These are phyloP conservation scores for Cyprinus carpio DNA, from an alignment of 2,113 vertebrate species.

Conservation along the genomic window DNA sequence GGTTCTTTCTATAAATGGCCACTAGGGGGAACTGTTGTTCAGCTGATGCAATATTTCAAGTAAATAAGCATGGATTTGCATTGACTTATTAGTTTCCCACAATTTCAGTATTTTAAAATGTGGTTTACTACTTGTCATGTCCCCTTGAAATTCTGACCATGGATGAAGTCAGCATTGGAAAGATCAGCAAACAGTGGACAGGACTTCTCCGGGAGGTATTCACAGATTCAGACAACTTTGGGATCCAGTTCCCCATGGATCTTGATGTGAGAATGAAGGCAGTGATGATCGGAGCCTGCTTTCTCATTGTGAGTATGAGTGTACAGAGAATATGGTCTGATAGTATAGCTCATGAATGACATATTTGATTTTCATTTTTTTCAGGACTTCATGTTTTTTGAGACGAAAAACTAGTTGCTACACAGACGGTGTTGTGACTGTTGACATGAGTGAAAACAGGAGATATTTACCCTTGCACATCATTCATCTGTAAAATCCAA, in stretches of 20 bases:
- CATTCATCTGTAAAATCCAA: background rate
- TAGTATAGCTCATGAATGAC: background rate
- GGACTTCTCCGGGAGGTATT: constrained; percentile 83
- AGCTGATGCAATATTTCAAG: background rate
- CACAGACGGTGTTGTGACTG: background rate
- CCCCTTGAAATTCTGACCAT: constrained; percentile 77
- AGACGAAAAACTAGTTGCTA: constrained; percentile 63
- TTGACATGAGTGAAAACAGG: background rate
- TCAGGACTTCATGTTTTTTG: constrained; percentile 93
- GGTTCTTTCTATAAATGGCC: constrained; percentile 25
- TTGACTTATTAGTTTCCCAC: background rate
- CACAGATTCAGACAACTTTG: constrained; percentile 90
- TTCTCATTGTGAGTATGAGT: constrained; percentile 88
- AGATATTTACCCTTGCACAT: background rate
- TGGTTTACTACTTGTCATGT: background rate
- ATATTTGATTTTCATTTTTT: constrained; percentile 24
- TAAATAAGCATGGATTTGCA: background rate
- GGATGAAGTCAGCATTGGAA: constrained; percentile 84
- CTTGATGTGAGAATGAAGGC: constrained; percentile 93
- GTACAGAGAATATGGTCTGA: background rate
- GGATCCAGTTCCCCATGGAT: constrained; percentile 89
- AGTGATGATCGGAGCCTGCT: constrained; percentile 90
- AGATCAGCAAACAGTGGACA: constrained; percentile 92
- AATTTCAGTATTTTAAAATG: background rate
- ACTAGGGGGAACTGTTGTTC: constrained; percentile 44